phyloP scores from a whole-genome alignment of 2,797 vertebrate genomes.

The Chelon labrosus region DNA sequence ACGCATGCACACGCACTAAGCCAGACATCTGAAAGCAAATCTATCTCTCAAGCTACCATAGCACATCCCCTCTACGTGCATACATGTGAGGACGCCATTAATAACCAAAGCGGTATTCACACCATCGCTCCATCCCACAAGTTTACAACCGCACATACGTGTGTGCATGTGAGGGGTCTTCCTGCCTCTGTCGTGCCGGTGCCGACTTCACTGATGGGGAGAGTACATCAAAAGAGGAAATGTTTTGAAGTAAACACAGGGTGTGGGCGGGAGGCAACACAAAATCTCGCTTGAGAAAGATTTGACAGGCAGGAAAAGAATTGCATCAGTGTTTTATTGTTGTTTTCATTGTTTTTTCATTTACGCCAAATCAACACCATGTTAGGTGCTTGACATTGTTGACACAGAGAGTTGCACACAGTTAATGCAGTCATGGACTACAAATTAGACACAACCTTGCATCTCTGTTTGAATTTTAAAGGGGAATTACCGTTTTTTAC shows the following conservation, averaged over 20 bases:
- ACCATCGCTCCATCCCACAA: slow-evolving; percentile 2
- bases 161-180: slow-evolving; percentile 28
- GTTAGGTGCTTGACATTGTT: slow-evolving; percentile 32
- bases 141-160: background rate
- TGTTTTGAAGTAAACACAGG: slow-evolving; percentile 51
- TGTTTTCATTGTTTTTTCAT: slow-evolving; percentile 56
- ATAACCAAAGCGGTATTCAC: slow-evolving; percentile 60
- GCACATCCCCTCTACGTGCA: slow-evolving; percentile 42
- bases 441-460: slow-evolving; percentile 23
- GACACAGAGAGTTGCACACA: slow-evolving; percentile 32
- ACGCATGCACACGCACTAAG: slow-evolving; percentile 48
- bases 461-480: slow-evolving; percentile 13
- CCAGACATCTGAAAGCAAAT: slow-evolving; percentile 58
- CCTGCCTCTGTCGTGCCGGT: slow-evolving; percentile 54
- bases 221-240: slow-evolving; percentile 55
- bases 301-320: slow-evolving; percentile 67
- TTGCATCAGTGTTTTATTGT: slow-evolving; percentile 54
- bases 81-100: slow-evolving; percentile 65
- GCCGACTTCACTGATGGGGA: slow-evolving; percentile 49
- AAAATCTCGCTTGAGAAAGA: slow-evolving; percentile 53
- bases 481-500: too few species aligned
- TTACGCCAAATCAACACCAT: slow-evolving; percentile 44
- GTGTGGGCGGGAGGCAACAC: slow-evolving; percentile 49
- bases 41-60: slow-evolving; percentile 34
- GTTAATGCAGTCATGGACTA: slow-evolving; percentile 18